Conservation (phyloP, 2,113 vertebrate genomes). For the Camelus bactrianus region DNA sequence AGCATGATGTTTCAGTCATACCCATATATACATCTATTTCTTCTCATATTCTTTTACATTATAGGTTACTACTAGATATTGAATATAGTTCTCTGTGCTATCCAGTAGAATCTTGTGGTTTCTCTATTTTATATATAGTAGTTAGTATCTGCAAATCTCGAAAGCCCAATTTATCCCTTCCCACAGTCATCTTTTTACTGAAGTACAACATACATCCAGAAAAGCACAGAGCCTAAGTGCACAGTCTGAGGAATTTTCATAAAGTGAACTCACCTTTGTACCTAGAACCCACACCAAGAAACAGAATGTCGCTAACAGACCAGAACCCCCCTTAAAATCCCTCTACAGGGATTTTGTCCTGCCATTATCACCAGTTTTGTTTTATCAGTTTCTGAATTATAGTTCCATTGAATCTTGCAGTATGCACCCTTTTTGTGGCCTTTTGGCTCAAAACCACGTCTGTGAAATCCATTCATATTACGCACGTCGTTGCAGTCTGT, state of each 20-base stretch:
- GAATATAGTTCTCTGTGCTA: no score
- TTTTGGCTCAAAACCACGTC: neutral
- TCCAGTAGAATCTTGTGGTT: no score
- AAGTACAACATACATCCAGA: neutral
- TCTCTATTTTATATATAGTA: no score
- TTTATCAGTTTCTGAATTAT: neutral
- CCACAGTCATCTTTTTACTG: neutral
- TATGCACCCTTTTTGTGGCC: no score
- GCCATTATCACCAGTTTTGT: no score
- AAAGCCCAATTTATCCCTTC: no score
- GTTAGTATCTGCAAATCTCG: no score
- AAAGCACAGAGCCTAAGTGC: neutral
- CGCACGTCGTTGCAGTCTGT: rapidly evolving
- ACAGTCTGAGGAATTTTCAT: neutral
- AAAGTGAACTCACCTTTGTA: neutral
- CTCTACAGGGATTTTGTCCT: neutral
- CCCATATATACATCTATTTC: no score
- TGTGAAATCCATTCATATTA: neutral
- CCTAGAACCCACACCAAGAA: neutral
- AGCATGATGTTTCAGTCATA: no score
- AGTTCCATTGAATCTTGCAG: neutral
- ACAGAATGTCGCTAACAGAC: neutral
- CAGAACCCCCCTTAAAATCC: no score
- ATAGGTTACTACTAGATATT: no score
- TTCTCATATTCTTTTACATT: no score